These are phyloP conservation scores for Amaurobius ferox DNA, from an alignment of 2,888 invertebrate species.

Conservation along the genomic window DNA sequence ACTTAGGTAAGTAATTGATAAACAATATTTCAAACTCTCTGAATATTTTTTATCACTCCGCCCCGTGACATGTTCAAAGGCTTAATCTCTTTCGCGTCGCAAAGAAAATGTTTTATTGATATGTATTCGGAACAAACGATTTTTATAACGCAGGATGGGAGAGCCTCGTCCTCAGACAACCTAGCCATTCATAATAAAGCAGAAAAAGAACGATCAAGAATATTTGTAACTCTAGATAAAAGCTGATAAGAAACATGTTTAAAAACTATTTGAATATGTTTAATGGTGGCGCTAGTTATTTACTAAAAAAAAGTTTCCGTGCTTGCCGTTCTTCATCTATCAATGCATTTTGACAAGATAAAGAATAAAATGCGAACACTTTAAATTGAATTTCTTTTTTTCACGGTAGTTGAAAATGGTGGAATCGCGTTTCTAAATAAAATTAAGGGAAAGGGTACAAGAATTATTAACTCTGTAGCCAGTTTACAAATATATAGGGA, in stretches of 20 bases:
- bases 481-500: too few species aligned
- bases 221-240: neutral
- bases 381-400: too few species aligned
- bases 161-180: neutral
- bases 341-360: too few species aligned
- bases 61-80: neutral
- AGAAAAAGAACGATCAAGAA: neutral
- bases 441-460: too few species aligned
- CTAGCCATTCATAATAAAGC: neutral
- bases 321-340: too few species aligned
- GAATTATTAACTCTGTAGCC: too few species aligned
- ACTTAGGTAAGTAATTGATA: slow-evolving; percentile 53
- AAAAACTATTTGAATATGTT: neutral
- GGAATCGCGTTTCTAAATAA: too few species aligned
- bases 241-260: neutral
- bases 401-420: too few species aligned
- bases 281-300: neutral
- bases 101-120: neutral
- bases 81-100: neutral
- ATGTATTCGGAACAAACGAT: neutral
- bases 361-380: too few species aligned
- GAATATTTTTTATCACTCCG: neutral
- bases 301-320: too few species aligned
- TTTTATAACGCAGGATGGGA: neutral
- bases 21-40: slow-evolving; percentile 53